phyloP scores from a whole-genome alignment of 2,113 vertebrate species.

The Telmatochromis sp. region DNA sequence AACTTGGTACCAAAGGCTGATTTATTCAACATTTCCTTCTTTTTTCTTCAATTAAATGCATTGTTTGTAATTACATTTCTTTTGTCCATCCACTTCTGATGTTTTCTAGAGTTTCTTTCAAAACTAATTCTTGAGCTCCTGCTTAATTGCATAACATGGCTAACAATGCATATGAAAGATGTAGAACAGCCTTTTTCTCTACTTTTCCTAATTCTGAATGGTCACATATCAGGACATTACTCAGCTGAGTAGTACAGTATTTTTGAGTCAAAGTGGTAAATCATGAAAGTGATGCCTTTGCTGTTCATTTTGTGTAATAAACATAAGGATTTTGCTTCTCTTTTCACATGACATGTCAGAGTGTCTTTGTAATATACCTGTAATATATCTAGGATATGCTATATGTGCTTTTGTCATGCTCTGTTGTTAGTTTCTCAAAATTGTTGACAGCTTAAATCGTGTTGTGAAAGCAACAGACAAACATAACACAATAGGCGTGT shows the following conservation, averaged over 20 bases:
- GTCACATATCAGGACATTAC: conserved; percentile 45
- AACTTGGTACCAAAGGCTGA: conserved; percentile 58
- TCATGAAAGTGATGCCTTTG: conserved; percentile 57
- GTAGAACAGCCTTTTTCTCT: conserved; percentile 50
- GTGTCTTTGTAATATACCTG: background rate
- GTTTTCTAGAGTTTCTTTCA: conserved; percentile 58
- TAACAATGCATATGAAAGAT: conserved; percentile 4
- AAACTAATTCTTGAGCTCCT: conserved; percentile 62
- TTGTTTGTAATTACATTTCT: conserved; percentile 3
- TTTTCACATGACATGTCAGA: background rate
- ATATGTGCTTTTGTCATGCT: background rate
- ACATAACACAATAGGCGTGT: background rate
- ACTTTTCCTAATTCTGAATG: conserved; percentile 54
- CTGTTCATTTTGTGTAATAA: conserved; percentile 69
- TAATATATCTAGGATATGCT: background rate
- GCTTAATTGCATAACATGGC: conserved; percentile 71
- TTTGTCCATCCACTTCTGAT: background rate
- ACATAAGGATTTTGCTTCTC: conserved; percentile 25
- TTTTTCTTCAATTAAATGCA: background rate
- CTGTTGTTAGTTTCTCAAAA: background rate
- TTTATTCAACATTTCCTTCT: conserved; percentile 23
- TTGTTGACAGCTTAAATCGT: background rate
- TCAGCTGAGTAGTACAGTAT: conserved; percentile 27
- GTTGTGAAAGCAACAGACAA: background rate
- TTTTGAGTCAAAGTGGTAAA: conserved; percentile 28